These are phyloP conservation scores for Ditylenchus weischeri DNA, from an alignment of 2,888 invertebrate genomes.

Conservation along the genomic window DNA sequence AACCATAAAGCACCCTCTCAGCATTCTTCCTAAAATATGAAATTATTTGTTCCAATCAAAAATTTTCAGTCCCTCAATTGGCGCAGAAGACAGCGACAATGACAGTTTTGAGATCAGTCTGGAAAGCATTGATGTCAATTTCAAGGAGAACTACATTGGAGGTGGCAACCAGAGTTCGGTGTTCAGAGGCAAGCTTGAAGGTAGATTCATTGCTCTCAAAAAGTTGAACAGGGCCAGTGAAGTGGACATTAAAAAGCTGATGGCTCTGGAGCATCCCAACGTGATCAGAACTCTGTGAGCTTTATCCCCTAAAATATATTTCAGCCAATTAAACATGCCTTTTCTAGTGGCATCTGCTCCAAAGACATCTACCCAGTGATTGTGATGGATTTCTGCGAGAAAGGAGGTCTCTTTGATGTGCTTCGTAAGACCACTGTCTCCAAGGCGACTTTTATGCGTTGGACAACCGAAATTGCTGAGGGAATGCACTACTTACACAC, in stretches of 20 bases:
- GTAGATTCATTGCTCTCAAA: conserved; percentile 86
- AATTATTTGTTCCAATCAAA: not conserved
- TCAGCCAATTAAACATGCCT: no score
- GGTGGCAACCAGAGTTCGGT: conserved; percentile 65
- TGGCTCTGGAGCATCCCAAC: conserved; percentile 90
- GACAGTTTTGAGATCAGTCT: conserved; percentile 28
- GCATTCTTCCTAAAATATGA: no score
- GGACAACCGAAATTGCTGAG: conserved; percentile 89
- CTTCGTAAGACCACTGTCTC: conserved; percentile 64
- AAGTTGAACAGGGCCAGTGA: conserved; percentile 87
- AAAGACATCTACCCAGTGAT: conserved; percentile 87
- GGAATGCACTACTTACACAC: conserved; percentile 92
- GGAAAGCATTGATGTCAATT: conserved; percentile 32
- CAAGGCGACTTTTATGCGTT: conserved; percentile 66
- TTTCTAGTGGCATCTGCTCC: conserved; percentile 80
- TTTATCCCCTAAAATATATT: not conserved
- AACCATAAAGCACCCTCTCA: no score
- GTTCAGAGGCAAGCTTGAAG: conserved; percentile 71
- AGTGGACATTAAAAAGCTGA: conserved; percentile 84
- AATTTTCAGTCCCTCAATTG: not conserved
- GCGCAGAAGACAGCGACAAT: conserved; percentile 12
- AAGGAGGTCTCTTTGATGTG: conserved; percentile 73
- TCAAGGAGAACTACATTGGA: conserved; percentile 37
- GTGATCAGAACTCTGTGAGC: conserved; percentile 76
- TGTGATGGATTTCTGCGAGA: conserved; percentile 88